Conservation (phyloP, 2,113 vertebrate species). For the Lamprotornis superbus region DNA sequence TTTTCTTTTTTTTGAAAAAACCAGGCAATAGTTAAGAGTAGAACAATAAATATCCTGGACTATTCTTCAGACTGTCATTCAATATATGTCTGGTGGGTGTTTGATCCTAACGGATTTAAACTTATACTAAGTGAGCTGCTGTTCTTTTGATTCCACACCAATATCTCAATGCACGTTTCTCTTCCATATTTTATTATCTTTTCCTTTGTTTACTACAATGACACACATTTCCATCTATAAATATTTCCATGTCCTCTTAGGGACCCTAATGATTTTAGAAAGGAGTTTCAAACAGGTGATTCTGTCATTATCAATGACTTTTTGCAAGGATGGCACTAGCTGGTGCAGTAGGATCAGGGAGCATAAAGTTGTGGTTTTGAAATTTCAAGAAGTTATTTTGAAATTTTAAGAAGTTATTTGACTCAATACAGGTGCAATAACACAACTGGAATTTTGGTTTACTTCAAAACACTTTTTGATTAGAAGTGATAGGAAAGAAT, state of each 20-base stretch:
- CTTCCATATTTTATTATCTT: background rate
- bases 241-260: background rate
- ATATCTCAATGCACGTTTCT: background rate
- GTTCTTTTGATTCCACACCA: background rate
- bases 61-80: background rate
- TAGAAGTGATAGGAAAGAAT: background rate
- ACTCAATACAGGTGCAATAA: background rate
- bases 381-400: too few relatives aligned
- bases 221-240: background rate
- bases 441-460: background rate
- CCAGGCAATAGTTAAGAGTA: background rate
- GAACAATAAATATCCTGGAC: background rate
- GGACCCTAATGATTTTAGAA: background rate
- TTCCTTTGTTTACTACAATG: background rate
- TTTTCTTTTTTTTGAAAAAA: background rate
- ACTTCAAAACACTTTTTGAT: background rate
- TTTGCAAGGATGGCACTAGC: background rate
- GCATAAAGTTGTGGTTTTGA: background rate
- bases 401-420: background rate
- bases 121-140: background rate
- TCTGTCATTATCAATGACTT: background rate
- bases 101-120: background rate
- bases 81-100: too few relatives aligned
- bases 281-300: background rate
- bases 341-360: background rate